phyloP scores from a whole-genome alignment of 2,888 invertebrate species.

The Parascotia fuliginaria region DNA sequence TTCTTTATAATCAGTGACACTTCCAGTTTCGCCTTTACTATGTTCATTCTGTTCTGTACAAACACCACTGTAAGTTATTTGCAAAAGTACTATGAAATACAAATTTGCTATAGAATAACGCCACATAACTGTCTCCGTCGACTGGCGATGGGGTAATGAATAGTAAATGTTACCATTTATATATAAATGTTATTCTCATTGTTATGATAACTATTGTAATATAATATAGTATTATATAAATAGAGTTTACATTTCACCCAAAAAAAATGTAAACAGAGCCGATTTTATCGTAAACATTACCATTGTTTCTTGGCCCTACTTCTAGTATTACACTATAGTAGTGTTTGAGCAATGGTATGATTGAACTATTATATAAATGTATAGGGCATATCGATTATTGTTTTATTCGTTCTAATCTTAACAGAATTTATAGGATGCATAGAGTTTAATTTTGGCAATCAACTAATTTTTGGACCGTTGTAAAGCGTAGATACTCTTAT shows the following conservation, averaged over 20 bases:
- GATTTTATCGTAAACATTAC: conserved; percentile 16
- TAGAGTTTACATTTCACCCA: conserved; percentile 3
- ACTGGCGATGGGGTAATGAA: not conserved
- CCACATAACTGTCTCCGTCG: not conserved
- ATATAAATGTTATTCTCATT: conserved; percentile 3
- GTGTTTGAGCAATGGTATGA: not conserved
- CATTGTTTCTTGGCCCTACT: conserved; percentile 22
- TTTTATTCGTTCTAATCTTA: no score
- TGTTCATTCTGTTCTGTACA: not conserved
- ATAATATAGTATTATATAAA: no score
- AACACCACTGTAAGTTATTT: not conserved
- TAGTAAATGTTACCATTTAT: not conserved
- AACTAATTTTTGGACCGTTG: no score
- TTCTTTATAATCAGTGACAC: not conserved
- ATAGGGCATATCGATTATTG: no score
- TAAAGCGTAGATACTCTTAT: no score
- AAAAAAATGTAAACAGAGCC: conserved; percentile 21
- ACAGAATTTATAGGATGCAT: no score
- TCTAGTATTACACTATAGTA: conserved; percentile 4
- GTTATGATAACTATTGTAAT: conserved; percentile 3
- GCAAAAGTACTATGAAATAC: not conserved
- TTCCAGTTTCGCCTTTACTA: conserved; percentile 9
- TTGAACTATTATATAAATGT: not conserved
- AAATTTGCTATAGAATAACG: not conserved
- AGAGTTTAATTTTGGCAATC: no score